Evolutionary conservation across 2,888 invertebrate species (phyloP), one percentile per base, ranked within the genome.

Genomic region (Hybos culiciformis): DNA sequence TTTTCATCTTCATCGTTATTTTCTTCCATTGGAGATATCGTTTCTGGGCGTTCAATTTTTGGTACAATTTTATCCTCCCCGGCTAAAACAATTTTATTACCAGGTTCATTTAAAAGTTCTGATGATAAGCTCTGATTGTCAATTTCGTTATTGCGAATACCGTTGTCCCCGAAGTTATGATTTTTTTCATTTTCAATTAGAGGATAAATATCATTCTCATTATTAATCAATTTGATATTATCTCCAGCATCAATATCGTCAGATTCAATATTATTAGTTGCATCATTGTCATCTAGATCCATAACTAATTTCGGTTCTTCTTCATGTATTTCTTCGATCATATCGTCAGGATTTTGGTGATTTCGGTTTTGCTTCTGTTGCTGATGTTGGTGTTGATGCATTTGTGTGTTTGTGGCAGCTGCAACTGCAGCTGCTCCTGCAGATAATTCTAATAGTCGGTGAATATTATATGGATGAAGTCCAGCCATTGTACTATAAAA

Each of bases 241-340:
- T 70, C 73, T 47, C 73, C 73, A 34, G 69, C 69, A 46, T 70
- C 70, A 23, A 57, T 53, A 49, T 71, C 71, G 24, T 72, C 65
- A 40, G 63, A 67, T 40, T 50, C 52, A 34, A 67, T 67, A 43
- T 67, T 66, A 50, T 63, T 64, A 50, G 70, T 71, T 7, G 19
- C 37, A 42, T 67, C 74, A 21, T 73, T 73, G 33, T 71, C 74
- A 48, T 77, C 78, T 46, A 80, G 73, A 51, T 80, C 80, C 77
- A 80, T 80, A 1, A 80, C 74, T 37, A 80, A 67, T 54, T 80
- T 79, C 1, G 62, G 59, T 45, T 68, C 65, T 48, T 76, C 72
- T 51, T 77, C 78, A 1, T 72, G 72, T 0, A 75, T 73, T 56
- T 77, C 76, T 54, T 74, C 73, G 48, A 73, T 72, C 47, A 73